A percentile compares a stretch with the other conserved stretches of the same genome.
Evolutionary conservation across 1,140 invertebrate genomes (phyloP).

Genomic region (Paraescarpia echinospica): DNA sequence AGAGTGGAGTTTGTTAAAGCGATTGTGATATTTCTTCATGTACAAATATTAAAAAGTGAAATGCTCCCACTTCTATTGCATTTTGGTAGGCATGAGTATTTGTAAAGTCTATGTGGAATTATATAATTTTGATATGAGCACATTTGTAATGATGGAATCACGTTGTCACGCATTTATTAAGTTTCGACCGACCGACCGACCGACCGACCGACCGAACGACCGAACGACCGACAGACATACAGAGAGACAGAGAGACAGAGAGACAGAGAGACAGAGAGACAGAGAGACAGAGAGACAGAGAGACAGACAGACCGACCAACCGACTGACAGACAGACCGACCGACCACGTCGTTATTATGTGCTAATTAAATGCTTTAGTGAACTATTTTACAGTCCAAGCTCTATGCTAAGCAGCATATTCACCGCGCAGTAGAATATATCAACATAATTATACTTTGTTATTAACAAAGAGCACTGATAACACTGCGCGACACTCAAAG

Average conservation of each 20-base stretch:
- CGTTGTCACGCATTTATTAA: neutral
- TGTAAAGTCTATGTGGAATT: neutral
- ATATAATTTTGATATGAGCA: neutral
- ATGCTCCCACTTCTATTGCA: neutral
- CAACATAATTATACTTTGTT: too few relatives aligned
- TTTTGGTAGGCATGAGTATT: neutral
- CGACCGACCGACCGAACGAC: neutral
- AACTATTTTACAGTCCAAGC: too few relatives aligned
- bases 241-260: neutral
- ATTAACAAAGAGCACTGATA: neutral
- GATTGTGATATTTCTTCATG: neutral
- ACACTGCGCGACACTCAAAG: neutral
- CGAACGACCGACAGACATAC: neutral
- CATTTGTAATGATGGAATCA: neutral
- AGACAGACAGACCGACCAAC: neutral
- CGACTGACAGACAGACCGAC: neutral
- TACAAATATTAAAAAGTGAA: neutral
- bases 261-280: neutral
- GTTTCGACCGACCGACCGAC: neutral
- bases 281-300: neutral
- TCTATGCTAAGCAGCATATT: too few relatives aligned
- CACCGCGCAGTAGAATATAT: too few relatives aligned
- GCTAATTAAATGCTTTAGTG: too few relatives aligned
- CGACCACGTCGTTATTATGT: too few relatives aligned
- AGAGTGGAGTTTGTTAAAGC: neutral